Base-by-base conservation (phyloP, 2,113 vertebrate species). In the Orcinus orca region DNA sequence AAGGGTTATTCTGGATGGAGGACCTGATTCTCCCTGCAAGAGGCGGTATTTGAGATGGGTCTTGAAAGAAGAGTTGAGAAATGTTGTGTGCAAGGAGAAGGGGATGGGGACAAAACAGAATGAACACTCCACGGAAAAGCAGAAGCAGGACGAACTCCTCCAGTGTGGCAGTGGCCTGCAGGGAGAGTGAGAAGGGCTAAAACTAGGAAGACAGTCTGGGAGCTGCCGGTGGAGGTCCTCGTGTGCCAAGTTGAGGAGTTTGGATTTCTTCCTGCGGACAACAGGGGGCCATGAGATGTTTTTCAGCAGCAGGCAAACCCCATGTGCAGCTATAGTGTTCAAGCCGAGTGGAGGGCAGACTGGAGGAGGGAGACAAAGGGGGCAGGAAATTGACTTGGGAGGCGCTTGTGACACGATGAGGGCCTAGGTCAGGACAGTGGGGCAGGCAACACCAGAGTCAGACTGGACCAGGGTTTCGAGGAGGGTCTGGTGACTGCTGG, bases 241-340 rank as follows among this genome's bases (percentile, higher is more conserved):
- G 86, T 73, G 96, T 53, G 67, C 50, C 88, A 53, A 41, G 86
- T 0, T 5, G 87, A 86, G 58, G 44, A 86, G 44, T 93, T 85
- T 95, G 94, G 93, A 84, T 71, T 67, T 95, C 85, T 93, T 84
- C 88, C 91, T 87, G 33, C 9, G 80, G 94, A 95, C 92, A 92
- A 83, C 47, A 55, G 84, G 87, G 73, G 95, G 90, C 90, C 95
- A 23, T 82, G 90, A 68, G 36, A 88, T 77, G 95, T 93, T 93
- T 96, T 83, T 18, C 63, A 82, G 86, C 55, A 58, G 21, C 55
- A 58, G 21, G 74, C 90, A 86, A 85, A 83, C 26, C 63, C 50
- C 76, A 80, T 0, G 9, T 11, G 17, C 68, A 53, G 93, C 62
- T 83, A 44, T 10, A 68, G 63, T n/a, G 55, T 36, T 55, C 63